Evolutionary conservation across 2,888 invertebrate species (phyloP).

Genomic region (Emesis russula): DNA sequence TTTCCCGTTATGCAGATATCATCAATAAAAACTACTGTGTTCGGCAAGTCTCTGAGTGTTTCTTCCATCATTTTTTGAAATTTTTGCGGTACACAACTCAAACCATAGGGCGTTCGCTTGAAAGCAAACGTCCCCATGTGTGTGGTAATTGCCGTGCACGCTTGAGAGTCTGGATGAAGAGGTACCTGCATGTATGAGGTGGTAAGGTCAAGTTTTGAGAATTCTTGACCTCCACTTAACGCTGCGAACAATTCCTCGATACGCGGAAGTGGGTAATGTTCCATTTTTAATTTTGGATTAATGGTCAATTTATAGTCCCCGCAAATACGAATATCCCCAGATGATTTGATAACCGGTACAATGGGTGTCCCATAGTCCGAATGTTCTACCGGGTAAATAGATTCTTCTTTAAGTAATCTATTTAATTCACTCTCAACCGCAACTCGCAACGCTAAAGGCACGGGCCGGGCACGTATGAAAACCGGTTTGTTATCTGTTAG

Average conservation of each 20-base stretch:
- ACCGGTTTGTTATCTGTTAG: slow-evolving; percentile 50
- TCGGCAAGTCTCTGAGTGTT: slow-evolving; percentile 49
- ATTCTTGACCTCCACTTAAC: slow-evolving; percentile 80
- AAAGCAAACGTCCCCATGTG: slow-evolving; percentile 82
- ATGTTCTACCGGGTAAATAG: slow-evolving; percentile 81
- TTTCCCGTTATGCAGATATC: slow-evolving; percentile 75
- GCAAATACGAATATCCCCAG: slow-evolving; percentile 75
- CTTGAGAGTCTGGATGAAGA: slow-evolving; percentile 65
- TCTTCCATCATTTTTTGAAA: slow-evolving; percentile 81
- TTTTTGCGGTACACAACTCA: slow-evolving; percentile 81
- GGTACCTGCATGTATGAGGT: slow-evolving; percentile 83
- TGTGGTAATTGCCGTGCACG: slow-evolving; percentile 77
- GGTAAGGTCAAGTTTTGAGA: slow-evolving; percentile 83
- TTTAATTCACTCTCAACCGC: slow-evolving; percentile 82
- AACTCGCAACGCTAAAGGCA: slow-evolving; percentile 81
- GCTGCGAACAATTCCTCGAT: slow-evolving; percentile 84
- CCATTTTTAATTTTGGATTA: slow-evolving; percentile 65
- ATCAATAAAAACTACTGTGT: slow-evolving; percentile 64
- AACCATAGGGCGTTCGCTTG: slow-evolving; percentile 72
- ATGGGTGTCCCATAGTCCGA: slow-evolving; percentile 87
- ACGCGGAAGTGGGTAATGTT: slow-evolving; percentile 3
- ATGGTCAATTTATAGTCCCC: slow-evolving; percentile 86
- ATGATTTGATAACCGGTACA: slow-evolving; percentile 69
- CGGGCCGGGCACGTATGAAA: slow-evolving; percentile 71
- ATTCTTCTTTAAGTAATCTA: slow-evolving; percentile 79